Evolutionary conservation across 2,888 invertebrate genomes (phyloP), one percentile per base, ranked within the genome.

Genomic region (Drosophila paranaensis): DNA sequence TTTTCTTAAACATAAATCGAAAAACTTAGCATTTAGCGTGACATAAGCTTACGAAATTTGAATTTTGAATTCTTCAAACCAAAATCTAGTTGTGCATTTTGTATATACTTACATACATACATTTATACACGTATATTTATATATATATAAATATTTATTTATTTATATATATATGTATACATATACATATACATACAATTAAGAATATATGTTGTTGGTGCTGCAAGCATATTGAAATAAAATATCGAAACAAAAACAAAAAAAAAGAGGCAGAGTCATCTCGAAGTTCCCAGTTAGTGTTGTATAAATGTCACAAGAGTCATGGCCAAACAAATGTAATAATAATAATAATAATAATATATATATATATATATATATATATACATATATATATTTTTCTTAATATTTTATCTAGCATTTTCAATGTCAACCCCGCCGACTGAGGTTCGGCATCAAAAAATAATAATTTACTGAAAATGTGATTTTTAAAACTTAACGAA

Each of bases 71-170:
- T 85, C 82, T 78, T 66, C 67, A 80, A 81, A 64, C 62, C 69
- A 71, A 84, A 81, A 70, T 81, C 79, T 87, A 86, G 84, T 81
- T 84, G 87, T 86, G 87, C 87, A 87, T 84, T 80, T 87, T 83
- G 82, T 84, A 84, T 75, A 86, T 83, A 86, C 74, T 70, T 63
- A 72, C 65, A 83, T 54, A 73, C 66, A 60, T 67, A 71, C 35
- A 45, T 4, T 9, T 9, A 58, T 73, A 85, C 80, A 33, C 8
- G 30, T 33, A 33, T 8, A 71, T 20, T 45, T 27, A 27, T 27
- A 85, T 71, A 71, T 55, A 72, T 58, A 82, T 45, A 71, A 62
- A 60, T 62, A 71, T 20, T 35, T 13, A n/a, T 45, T 33, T 33
- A 16, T 53, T 16, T 20, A 20, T 35, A 50, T 35, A 53, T 53